phyloP scores from a whole-genome alignment of 2,888 invertebrate species.

The Thymelicus lineola region DNA sequence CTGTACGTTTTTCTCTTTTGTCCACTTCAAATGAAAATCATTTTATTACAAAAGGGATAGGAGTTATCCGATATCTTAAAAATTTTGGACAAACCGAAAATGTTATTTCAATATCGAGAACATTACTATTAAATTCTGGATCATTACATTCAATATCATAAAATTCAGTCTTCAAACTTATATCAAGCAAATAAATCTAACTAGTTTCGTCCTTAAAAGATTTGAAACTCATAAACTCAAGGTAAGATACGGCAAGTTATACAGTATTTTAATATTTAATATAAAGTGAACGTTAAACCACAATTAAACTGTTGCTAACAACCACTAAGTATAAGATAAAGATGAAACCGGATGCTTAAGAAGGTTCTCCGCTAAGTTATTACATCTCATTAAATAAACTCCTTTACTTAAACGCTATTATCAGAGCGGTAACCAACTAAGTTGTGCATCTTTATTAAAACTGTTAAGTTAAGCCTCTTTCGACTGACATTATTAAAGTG shows the following conservation, averaged over 20 bases:
- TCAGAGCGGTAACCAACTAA: constrained; percentile 25
- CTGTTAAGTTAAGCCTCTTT: constrained; percentile 20
- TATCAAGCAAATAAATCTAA: no score
- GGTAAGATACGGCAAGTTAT: background rate
- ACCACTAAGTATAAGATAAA: constrained; percentile 24
- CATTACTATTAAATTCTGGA: no score
- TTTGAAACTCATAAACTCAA: background rate
- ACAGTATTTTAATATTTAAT: background rate
- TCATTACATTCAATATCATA: no score
- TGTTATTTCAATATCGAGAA: no score
- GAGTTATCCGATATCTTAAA: no score
- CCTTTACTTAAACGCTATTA: constrained; percentile 34
- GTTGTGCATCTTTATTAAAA: constrained; percentile 36
- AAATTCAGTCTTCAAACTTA: no score
- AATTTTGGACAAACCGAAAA: no score
- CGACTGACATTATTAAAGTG: background rate
- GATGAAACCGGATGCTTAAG: constrained; percentile 25
- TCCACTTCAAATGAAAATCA: no score
- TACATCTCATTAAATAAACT: constrained; percentile 29
- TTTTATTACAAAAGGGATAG: no score
- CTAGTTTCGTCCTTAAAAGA: no score
- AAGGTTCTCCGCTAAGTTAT: constrained; percentile 31
- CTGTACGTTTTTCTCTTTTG: no score
- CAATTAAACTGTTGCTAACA: constrained; percentile 20
- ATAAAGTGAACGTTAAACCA: constrained; percentile 2